phyloP scores from a whole-genome alignment of 2,113 vertebrate species.

The Actinemys pallida region DNA sequence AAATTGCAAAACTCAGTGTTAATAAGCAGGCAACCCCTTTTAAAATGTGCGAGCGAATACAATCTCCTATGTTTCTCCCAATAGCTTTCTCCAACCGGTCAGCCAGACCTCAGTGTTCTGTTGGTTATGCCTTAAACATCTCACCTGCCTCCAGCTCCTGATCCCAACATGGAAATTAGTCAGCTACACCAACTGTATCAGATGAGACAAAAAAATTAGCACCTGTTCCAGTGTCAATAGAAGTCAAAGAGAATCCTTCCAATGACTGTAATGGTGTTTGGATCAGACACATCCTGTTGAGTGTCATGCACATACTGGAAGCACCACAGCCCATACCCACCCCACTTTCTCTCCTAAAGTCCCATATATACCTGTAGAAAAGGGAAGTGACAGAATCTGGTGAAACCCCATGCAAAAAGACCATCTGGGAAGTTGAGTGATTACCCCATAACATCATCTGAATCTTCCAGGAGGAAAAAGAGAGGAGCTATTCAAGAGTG shows the following conservation, averaged over 20 bases:
- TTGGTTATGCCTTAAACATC: neutral
- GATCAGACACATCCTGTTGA: neutral
- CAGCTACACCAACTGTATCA: neutral
- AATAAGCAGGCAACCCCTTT: neutral
- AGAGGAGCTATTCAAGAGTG: no score
- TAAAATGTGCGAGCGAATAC: neutral
- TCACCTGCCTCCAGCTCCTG: neutral
- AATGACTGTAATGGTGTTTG: neutral
- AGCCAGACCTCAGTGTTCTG: neutral
- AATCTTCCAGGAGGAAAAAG: no score
- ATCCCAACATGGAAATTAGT: neutral
- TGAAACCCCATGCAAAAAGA: neutral
- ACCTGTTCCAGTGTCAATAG: neutral
- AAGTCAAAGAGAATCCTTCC: neutral
- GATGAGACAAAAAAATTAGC: neutral
- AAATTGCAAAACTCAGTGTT: neutral
- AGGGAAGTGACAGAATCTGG: neutral
- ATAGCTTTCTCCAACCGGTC: neutral
- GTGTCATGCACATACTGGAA: neutral
- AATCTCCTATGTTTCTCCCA: neutral
- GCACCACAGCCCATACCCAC: neutral
- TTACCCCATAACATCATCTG: no score
- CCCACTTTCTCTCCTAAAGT: neutral
- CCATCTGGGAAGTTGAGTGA: neutral
- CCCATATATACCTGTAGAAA: neutral